phyloP scores from a whole-genome alignment of 1,140 invertebrate species.

The Saccostrea cuccullata region DNA sequence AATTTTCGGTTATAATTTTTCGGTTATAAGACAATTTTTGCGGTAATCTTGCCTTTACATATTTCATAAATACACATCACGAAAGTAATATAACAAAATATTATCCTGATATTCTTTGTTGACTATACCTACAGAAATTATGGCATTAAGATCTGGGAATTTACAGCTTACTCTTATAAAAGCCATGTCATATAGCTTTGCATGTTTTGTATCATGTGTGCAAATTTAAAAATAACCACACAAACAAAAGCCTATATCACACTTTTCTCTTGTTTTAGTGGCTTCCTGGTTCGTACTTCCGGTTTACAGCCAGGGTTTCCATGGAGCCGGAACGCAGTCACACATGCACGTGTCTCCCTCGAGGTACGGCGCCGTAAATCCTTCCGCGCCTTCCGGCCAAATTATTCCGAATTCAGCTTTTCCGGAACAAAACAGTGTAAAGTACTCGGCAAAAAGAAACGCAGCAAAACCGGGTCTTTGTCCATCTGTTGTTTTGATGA shows the following conservation, averaged over 20 bases:
- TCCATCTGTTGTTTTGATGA: constrained; percentile 2
- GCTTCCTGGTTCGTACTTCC: not conserved
- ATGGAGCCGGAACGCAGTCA: not conserved
- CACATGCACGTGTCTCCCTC: not conserved
- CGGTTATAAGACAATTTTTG: too few relatives aligned
- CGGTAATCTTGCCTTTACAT: too few relatives aligned
- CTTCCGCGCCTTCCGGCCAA: not conserved
- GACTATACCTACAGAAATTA: too few relatives aligned
- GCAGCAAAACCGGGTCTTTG: not conserved
- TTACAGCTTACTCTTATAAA: too few relatives aligned
- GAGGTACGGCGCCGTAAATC: not conserved
- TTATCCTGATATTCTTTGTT: too few relatives aligned
- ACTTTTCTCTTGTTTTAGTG: not conserved
- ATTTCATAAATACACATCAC: too few relatives aligned
- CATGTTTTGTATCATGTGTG: too few relatives aligned
- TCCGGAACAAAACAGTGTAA: not conserved
- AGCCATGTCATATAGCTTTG: too few relatives aligned
- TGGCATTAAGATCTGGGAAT: too few relatives aligned
- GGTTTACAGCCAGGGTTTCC: not conserved
- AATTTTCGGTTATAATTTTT: too few relatives aligned
- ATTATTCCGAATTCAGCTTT: not conserved
- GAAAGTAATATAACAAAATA: too few relatives aligned
- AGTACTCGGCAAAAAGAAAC: not conserved
- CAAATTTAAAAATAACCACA: too few relatives aligned
- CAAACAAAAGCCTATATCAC: not conserved